These are phyloP conservation scores for Bombus superbus DNA, from an alignment of 1,140 invertebrate species.

Conservation along the genomic window DNA sequence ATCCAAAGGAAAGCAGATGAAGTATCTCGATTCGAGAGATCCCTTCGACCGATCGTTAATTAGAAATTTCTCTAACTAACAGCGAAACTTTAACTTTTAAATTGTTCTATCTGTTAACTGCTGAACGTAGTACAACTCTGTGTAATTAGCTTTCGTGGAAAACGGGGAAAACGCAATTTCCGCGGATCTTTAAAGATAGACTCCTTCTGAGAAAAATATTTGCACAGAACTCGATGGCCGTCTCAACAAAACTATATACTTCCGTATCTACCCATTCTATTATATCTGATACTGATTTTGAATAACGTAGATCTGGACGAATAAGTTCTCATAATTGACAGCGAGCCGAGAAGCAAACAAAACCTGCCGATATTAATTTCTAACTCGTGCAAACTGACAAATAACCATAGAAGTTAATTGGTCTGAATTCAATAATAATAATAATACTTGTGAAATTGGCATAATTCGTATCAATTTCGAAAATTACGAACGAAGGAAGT, in stretches of 20 bases:
- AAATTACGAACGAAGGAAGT: background rate
- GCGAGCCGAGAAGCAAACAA: too few species aligned
- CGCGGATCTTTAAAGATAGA: background rate
- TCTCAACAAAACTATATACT: too few species aligned
- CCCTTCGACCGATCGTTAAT: constrained; percentile 42
- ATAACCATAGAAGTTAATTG: background rate
- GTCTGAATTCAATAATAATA: background rate
- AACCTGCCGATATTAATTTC: background rate
- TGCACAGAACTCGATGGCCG: too few species aligned
- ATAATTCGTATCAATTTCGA: background rate
- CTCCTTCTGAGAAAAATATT: background rate
- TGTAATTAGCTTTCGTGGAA: constrained; percentile 13
- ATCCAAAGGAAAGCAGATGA: background rate
- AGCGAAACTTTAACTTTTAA: background rate
- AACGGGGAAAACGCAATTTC: background rate
- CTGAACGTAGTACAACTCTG: background rate
- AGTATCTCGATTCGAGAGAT: background rate
- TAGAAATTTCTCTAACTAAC: constrained; percentile 14
- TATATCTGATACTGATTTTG: too few species aligned
- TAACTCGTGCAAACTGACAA: background rate
- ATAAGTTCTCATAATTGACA: too few species aligned
- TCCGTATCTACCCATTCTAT: too few species aligned
- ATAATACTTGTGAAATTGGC: background rate
- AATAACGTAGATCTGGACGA: too few species aligned
- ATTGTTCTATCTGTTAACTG: constrained; percentile 7